A percentile compares a stretch with the other conserved stretches of the same genome.
Conservation (phyloP, 2,888 invertebrate species). For the Geotrupes spiniger region DNA sequence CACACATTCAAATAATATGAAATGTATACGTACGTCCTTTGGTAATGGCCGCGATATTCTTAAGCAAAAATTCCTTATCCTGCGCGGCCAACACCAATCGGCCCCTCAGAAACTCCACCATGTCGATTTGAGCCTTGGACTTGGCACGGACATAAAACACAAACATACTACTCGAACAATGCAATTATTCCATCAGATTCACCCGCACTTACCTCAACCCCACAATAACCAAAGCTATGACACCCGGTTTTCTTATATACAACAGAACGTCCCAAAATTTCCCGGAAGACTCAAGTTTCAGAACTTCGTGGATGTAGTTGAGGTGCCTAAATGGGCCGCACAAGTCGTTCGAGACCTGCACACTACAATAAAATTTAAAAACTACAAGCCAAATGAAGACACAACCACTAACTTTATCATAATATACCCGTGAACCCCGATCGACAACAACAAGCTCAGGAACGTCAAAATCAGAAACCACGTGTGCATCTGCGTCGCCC, state of each 20-base stretch:
- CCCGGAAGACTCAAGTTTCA: slow-evolving; percentile 52
- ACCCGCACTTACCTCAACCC: slow-evolving; percentile 55
- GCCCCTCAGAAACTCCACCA: slow-evolving; percentile 60
- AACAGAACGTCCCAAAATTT: slow-evolving; percentile 50
- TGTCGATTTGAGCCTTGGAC: slow-evolving; percentile 59
- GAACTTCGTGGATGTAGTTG: slow-evolving; percentile 56
- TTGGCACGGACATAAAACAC: slow-evolving; percentile 65
- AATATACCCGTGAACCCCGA: slow-evolving; percentile 62
- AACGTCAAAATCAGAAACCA: slow-evolving; percentile 68
- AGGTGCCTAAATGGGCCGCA: slow-evolving; percentile 66
- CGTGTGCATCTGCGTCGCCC: slow-evolving; percentile 74
- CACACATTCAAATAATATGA: not conserved
- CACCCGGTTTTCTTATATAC: slow-evolving; percentile 59
- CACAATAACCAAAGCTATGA: slow-evolving; percentile 59
- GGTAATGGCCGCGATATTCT: slow-evolving; percentile 60
- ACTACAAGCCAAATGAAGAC: not conserved
- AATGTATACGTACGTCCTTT: slow-evolving; percentile 53
- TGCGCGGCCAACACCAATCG: slow-evolving; percentile 65
- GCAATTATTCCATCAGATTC: not conserved
- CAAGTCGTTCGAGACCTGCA: slow-evolving; percentile 52
- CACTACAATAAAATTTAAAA: slow-evolving; percentile 50
- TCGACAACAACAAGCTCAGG: slow-evolving; percentile 60
- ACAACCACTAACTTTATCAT: slow-evolving; percentile 54
- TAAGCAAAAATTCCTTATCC: slow-evolving; percentile 68
- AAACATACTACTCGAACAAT: slow-evolving; percentile 50